phyloP scores from a whole-genome alignment of 2,888 invertebrate genomes.

The Hirtodrosophila duncani region DNA sequence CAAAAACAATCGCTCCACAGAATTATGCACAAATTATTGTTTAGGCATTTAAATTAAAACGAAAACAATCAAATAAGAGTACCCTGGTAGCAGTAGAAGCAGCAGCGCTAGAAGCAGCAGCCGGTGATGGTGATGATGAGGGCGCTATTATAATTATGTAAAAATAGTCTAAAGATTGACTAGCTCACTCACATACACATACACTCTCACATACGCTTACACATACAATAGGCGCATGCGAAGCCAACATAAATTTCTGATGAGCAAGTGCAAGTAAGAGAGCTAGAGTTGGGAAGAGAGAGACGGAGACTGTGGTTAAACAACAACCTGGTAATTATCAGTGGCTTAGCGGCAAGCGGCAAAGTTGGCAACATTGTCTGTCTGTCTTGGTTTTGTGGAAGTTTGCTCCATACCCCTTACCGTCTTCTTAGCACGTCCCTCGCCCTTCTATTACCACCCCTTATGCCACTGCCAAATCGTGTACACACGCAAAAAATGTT shows the following conservation, averaged over 20 bases:
- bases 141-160: constrained; percentile 72
- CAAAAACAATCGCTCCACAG: constrained; percentile 66
- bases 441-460: background rate
- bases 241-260: constrained; percentile 63
- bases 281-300: background rate
- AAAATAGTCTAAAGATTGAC: constrained; percentile 72
- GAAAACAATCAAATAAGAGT: constrained; percentile 46
- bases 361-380: constrained; percentile 59
- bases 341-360: constrained; percentile 65
- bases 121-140: too few relatives aligned
- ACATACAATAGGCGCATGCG: constrained; percentile 47
- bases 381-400: constrained; percentile 43
- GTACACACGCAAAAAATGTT: constrained; percentile 68
- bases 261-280: background rate
- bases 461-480: constrained; percentile 32
- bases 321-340: constrained; percentile 67
- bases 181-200: constrained; percentile 40
- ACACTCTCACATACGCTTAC: constrained; percentile 12
- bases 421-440: background rate
- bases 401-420: constrained; percentile 3
- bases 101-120: constrained; percentile 26
- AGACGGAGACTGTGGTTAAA: constrained; percentile 22
- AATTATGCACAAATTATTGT: constrained; percentile 71
- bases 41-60: constrained; percentile 69
- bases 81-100: constrained; percentile 42